phyloP scores from a whole-genome alignment of 2,888 invertebrate species.

The Tenthredo notha region DNA sequence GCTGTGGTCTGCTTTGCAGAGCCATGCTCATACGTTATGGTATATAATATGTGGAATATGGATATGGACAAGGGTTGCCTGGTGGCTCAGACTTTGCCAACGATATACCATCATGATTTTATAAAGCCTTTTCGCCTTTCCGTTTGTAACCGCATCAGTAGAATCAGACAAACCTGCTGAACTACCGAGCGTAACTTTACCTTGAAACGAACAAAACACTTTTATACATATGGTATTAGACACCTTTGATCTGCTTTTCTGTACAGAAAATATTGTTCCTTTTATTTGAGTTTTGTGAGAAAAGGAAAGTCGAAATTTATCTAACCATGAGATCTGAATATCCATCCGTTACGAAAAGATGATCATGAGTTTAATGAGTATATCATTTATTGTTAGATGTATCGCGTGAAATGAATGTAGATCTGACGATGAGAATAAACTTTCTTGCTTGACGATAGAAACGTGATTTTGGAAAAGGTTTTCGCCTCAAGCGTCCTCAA shows the following conservation, averaged over 20 bases:
- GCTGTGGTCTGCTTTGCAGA: slow-evolving; percentile 45
- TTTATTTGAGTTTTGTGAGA: not conserved
- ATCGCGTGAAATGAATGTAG: not conserved
- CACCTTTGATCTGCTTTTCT: slow-evolving; percentile 35
- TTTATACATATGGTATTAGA: not conserved
- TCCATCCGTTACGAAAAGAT: not conserved
- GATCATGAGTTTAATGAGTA: not conserved
- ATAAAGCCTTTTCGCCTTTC: slow-evolving; percentile 29
- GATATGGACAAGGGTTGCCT: slow-evolving; percentile 48
- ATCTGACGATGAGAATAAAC: slow-evolving; percentile 16
- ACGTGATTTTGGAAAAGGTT: slow-evolving; percentile 39
- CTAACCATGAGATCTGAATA: not conserved
- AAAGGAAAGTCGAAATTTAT: not conserved
- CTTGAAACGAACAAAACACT: slow-evolving; percentile 2
- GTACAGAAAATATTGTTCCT: slow-evolving; percentile 7
- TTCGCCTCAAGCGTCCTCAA: slow-evolving; percentile 40
- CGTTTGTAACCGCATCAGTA: slow-evolving; percentile 47
- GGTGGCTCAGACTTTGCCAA: slow-evolving; percentile 28
- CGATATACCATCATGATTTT: slow-evolving; percentile 42
- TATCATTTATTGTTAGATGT: not conserved
- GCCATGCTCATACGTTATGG: not conserved
- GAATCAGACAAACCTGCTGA: slow-evolving; percentile 42
- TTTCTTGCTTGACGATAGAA: slow-evolving; percentile 30
- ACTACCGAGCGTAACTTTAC: slow-evolving; percentile 36
- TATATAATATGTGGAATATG: slow-evolving; percentile 26